Conservation (phyloP, 1,140 invertebrate genomes). For the Drosophila oshimai region DNA sequence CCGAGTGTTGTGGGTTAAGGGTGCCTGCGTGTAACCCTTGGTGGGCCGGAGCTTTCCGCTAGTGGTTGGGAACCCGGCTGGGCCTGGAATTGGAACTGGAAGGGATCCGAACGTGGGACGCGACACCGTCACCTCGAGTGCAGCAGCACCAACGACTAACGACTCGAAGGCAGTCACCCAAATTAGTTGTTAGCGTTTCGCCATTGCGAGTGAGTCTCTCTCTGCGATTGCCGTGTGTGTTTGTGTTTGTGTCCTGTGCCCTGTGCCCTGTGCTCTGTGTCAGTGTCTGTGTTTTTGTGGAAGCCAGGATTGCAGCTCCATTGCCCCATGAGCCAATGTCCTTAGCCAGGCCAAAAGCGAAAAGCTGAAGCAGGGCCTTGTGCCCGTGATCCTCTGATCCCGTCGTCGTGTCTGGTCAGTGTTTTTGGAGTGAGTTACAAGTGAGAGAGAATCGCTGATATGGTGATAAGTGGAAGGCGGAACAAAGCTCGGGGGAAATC, state of each 20-base stretch:
- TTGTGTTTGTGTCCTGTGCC: slow-evolving; percentile 12
- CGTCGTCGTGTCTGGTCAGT: slow-evolving; percentile 11
- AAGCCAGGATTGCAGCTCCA: slow-evolving; percentile 20
- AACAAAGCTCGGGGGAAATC: slow-evolving; percentile 67
- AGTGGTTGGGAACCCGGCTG: slow-evolving; percentile 28
- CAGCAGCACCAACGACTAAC: slow-evolving; percentile 37
- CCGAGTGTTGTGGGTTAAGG: neutral
- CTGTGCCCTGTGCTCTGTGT: slow-evolving; percentile 3
- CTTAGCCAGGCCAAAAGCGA: slow-evolving; percentile 6
- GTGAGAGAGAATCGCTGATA: slow-evolving; percentile 27
- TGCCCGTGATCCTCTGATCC: slow-evolving; percentile 5
- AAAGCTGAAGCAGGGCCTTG: neutral
- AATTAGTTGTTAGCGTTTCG: slow-evolving; percentile 79
- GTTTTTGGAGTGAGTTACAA: slow-evolving; percentile 5
- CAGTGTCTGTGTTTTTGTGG: slow-evolving; percentile 11
- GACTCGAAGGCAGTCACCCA: slow-evolving; percentile 57
- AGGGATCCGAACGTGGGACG: neutral
- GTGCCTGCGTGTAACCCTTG: neutral
- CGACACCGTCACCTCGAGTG: slow-evolving; percentile 19
- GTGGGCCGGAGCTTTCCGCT: slow-evolving; percentile 6
- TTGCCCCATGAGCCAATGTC: slow-evolving; percentile 1
- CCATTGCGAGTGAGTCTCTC: slow-evolving; percentile 67
- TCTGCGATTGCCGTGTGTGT: slow-evolving; percentile 22
- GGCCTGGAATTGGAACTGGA: slow-evolving; percentile 48
- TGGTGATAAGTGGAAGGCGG: slow-evolving; percentile 66